Conservation (phyloP, 1,140 invertebrate species). For the Drosophila truncata region DNA sequence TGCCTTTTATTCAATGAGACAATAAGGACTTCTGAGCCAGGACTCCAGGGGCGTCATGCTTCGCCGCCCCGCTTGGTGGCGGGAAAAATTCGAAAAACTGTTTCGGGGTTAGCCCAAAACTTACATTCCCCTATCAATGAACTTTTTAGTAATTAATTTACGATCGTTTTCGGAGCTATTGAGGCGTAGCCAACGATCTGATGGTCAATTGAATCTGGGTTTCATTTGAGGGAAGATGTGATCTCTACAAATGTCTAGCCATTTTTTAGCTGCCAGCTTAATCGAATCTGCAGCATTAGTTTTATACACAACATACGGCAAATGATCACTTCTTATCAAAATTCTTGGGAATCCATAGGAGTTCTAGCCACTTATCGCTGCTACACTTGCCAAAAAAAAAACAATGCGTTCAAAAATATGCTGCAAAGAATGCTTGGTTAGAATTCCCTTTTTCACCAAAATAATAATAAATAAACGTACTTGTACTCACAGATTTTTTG, state of each 20-base stretch:
- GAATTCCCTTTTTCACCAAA: too few species aligned
- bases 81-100: background rate
- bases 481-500: background rate
- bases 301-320: background rate
- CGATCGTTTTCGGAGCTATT: constrained; percentile 34
- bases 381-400: background rate
- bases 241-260: background rate
- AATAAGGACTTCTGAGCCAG: constrained; percentile 7
- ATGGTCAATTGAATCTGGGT: constrained; percentile 50
- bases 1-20: constrained; percentile 42
- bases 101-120: constrained; percentile 43
- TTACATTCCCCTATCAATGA: constrained; percentile 58
- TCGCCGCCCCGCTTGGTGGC: constrained; percentile 20
- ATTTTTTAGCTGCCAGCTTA: background rate
- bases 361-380: background rate
- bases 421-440: too few species aligned
- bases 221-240: background rate
- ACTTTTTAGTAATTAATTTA: constrained; percentile 75
- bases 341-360: background rate
- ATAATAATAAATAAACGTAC: too few species aligned
- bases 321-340: background rate
- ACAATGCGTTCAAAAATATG: background rate
- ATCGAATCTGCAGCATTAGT: background rate
- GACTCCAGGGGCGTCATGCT: constrained; percentile 49
- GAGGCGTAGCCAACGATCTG: constrained; percentile 47